Base-by-base conservation (phyloP, 2,888 invertebrate species). In the Drosophila algonquin region DNA sequence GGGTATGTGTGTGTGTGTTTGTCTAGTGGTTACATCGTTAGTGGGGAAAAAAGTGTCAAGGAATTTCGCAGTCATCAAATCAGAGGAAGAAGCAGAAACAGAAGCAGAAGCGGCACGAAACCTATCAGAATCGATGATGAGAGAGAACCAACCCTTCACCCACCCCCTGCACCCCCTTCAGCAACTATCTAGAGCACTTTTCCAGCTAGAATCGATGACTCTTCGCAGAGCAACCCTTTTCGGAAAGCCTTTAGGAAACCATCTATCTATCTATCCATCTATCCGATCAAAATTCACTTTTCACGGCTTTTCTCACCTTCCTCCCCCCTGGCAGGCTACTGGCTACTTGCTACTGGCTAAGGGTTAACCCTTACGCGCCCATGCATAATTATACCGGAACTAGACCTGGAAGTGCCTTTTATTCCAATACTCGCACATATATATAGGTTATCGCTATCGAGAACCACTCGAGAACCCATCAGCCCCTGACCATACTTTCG, bases 381-480 rank as follows among this genome's bases (percentile, higher is more conserved):
- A 58, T 79, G 82, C 82, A 82, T 87, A 82, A 82, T 85, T 82
- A 87, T 85, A 62, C 60, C 75, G 67, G 76, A 57, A 72, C 77
- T 75, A 57, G 40, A 46, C 63, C 56, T 47, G 46, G 14, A 30
- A 45, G 47, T 52, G 27, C 54, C 56, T 27, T 44, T 32, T 53
- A 58, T 57, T 51, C 52, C 72, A 40, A 16, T 53, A 58, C 54
- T 51, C 52, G 64, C 40, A 16, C 40, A 16, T 62, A 54, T 27
- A 7, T 45, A n/a, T 62, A 54, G 56, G 48, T 27, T 76, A 70
- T 65, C 44, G 24, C 59, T 52, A 51, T 52, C 70, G 79, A 71
- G 57, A 63, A 67, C 83, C 83, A 74, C 78, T 86, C 65, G 67
- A 73, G 54, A 67, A 35, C 45, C 74, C 40, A 40, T 40, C 40